Conservation (phyloP, 1,140 invertebrate species). For the Drosophila lacertosa region DNA sequence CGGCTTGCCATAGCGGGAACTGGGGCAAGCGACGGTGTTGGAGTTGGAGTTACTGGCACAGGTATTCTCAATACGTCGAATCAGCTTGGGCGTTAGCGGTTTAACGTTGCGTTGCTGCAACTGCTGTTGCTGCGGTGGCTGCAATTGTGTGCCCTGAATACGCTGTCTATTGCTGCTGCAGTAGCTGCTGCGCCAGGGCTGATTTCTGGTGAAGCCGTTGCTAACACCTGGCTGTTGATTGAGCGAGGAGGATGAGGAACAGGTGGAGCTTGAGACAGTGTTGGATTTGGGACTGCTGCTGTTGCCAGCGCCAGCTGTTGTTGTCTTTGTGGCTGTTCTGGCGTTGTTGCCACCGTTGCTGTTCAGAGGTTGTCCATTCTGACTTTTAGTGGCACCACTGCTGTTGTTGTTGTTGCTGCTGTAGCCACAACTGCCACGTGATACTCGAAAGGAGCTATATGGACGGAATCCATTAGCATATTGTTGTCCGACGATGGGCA, state of each 20-base stretch:
- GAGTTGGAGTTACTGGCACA: conserved; percentile 43
- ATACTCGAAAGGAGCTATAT: conserved; percentile 82
- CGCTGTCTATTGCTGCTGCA: conserved; percentile 61
- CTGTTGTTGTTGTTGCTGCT: conserved; percentile 29
- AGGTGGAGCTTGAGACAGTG: conserved; percentile 53
- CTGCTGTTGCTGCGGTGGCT: conserved; percentile 29
- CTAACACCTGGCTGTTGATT: conserved; percentile 45
- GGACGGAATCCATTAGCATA: conserved; percentile 75
- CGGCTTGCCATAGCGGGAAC: conserved; percentile 55
- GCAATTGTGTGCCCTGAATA: conserved; percentile 26
- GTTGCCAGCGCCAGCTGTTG: conserved; percentile 16
- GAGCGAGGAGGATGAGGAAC: conserved; percentile 62
- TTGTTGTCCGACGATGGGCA: conserved; percentile 81
- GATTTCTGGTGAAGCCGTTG: conserved; percentile 59
- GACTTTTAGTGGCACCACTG: too few relatives aligned
- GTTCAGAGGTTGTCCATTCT: conserved; percentile 47
- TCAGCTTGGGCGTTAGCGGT: conserved; percentile 76
- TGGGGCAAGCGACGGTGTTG: too few relatives aligned
- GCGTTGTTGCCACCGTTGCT: conserved; percentile 37
- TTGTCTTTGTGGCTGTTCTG: conserved; percentile 28
- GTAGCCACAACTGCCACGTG: conserved; percentile 63
- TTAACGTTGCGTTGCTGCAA: conserved; percentile 57
- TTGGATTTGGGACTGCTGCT: conserved; percentile 43
- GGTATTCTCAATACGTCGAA: conserved; percentile 73
- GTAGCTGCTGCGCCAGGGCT: conserved; percentile 76